Conservation (phyloP, 2,797 vertebrate genomes). For the Pseudopleuronectes americanus region DNA sequence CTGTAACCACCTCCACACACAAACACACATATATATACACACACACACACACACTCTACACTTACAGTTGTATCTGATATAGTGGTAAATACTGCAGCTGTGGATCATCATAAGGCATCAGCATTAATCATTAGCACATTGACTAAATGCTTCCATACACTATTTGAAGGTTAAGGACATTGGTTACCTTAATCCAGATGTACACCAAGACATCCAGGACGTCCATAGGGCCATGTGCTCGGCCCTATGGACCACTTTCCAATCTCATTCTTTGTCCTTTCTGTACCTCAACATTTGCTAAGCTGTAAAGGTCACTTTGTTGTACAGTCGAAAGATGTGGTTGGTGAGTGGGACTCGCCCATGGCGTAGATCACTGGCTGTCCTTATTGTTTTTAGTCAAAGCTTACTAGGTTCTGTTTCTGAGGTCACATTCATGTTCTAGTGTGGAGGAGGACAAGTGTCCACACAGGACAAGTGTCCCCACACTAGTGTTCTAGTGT, state of each 20-base stretch:
- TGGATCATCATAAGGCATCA: conserved; percentile 9
- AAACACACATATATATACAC: conserved; percentile 1
- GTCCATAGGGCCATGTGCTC: no score
- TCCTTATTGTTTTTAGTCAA: not conserved
- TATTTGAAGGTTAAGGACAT: not conserved
- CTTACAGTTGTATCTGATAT: not conserved
- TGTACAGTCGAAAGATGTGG: not conserved
- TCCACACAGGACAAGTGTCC: no score
- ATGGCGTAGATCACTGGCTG: not conserved
- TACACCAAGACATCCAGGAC: not conserved
- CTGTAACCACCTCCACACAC: conserved; percentile 46
- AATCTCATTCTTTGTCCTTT: not conserved
- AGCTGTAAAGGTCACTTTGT: conserved; percentile 1
- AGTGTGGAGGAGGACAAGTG: not conserved
- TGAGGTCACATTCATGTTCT: not conserved
- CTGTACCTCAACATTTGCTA: not conserved
- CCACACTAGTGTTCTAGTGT: not conserved
- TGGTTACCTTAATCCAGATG: not conserved
- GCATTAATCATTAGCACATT: not conserved
- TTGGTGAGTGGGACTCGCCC: no score
- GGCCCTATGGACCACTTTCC: not conserved
- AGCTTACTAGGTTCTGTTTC: not conserved
- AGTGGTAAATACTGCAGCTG: conserved; percentile 18
- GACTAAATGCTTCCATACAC: not conserved
- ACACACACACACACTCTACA: conserved; percentile 12